Evolutionary conservation across 2,113 vertebrate species (phyloP).

Genomic region (Eublepharis macularius): DNA sequence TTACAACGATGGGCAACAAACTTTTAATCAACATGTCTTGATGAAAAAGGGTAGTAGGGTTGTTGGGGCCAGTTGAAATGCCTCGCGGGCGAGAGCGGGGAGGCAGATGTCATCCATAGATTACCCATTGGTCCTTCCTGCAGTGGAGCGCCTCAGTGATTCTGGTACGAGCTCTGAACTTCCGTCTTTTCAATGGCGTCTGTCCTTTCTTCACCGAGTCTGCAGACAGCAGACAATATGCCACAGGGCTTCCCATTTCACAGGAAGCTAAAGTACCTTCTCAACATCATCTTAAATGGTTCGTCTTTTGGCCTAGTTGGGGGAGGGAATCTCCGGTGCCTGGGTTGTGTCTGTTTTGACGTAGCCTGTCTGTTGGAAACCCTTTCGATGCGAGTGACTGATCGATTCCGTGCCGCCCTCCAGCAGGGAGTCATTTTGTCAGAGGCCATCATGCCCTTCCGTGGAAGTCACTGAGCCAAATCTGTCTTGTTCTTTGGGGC

Average conservation of each 20-base stretch:
- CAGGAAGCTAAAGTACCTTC: not conserved
- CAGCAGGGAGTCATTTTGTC: conserved; percentile 14
- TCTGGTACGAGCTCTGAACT: not conserved
- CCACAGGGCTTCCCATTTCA: conserved; percentile 2
- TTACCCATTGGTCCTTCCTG: not conserved
- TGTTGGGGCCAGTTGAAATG: not conserved
- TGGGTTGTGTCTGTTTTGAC: not conserved
- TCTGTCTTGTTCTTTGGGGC: conserved; percentile 16
- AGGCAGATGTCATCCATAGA: not conserved
- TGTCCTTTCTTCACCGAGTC: not conserved
- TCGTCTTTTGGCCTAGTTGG: not conserved
- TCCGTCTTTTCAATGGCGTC: not conserved
- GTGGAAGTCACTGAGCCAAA: not conserved
- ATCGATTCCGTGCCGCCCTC: conserved; percentile 20
- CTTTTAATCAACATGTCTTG: no score
- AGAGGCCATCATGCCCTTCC: not conserved
- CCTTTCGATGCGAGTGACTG: conserved; percentile 15
- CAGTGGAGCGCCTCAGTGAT: not conserved
- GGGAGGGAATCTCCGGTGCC: not conserved
- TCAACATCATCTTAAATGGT: not conserved
- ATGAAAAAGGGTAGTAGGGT: not conserved
- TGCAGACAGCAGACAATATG: not conserved
- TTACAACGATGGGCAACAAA: no score
- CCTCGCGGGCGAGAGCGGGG: not conserved
- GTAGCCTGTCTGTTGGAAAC: conserved; percentile 32